These are phyloP conservation scores for Patella pellucida DNA, from an alignment of 2,888 invertebrate genomes.

Conservation along the genomic window DNA sequence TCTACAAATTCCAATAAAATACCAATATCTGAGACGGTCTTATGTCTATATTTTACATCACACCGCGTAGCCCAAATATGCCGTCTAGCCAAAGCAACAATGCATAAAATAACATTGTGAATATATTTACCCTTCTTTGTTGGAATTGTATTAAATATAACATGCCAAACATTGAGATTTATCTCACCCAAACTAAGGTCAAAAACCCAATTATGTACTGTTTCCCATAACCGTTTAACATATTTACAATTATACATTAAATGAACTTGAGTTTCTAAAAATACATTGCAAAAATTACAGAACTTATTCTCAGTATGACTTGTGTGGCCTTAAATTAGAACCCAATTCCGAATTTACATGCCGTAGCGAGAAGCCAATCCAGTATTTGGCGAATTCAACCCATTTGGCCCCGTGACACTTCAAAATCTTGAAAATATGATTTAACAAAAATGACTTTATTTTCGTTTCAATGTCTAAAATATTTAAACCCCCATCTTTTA, in stretches of 20 bases:
- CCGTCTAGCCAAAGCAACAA: constrained; percentile 7
- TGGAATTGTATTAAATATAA: constrained; percentile 2
- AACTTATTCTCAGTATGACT: not conserved
- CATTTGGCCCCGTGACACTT: too few species aligned
- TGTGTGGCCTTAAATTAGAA: too few species aligned
- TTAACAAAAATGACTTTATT: too few species aligned
- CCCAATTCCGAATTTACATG: too few species aligned
- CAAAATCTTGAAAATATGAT: too few species aligned
- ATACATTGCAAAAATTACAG: not conserved
- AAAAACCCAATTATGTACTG: constrained; percentile 5
- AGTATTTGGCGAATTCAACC: too few species aligned
- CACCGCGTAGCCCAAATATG: not conserved
- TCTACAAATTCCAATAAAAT: not conserved
- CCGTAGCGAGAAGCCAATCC: too few species aligned
- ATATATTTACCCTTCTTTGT: not conserved
- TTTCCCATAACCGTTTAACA: not conserved
- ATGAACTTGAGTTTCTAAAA: not conserved
- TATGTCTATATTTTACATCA: not conserved
- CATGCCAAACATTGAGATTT: constrained; percentile 9
- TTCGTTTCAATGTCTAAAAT: too few species aligned
- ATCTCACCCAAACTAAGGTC: constrained; percentile 7
- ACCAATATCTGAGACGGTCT: not conserved
- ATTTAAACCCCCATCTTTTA: too few species aligned
- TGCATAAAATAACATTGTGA: not conserved
- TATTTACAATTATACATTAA: not conserved